Evolutionary conservation across 2,888 invertebrate species (phyloP), one percentile per base, ranked within the genome.

Genomic region (Embidobia sp.): DNA sequence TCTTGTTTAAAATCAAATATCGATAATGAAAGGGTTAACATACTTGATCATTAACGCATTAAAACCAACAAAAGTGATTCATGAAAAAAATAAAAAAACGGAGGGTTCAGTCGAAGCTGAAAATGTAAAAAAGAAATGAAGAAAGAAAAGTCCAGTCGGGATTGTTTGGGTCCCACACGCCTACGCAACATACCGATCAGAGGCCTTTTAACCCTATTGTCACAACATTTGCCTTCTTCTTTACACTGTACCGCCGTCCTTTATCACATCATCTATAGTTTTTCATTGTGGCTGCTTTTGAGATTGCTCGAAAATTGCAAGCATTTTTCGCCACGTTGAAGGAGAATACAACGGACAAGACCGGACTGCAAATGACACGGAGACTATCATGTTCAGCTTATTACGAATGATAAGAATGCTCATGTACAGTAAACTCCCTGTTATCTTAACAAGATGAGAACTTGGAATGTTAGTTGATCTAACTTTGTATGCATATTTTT

Each of bases 221-320:
- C 84, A 84, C 84, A 80, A 83, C 84, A 83, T 84, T 84, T 81
- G 79, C 81, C 83, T 82, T 82, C 82, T 80, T 82, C 80, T 84
- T 80, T 79, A 69, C 70, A 26, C 63, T 55, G 16, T 55, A 61
- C 46, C 35, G 40, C 19, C 46, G 11, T 55, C 33, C 57, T 64
- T 64, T 53, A 72, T 73, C 55, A 27, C 26, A n/a, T 11, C 44
- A 72, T 72, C 53, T 37, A n/a, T n/a, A 53, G 40, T 53, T 55
- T 57, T 53, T 72, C 53, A 48, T 72, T 48, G 26, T 61, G 15
- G 29, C 61, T 29, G 57, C 53, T 37, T 59, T 69, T 40, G 16
- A 49, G 48, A 46, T 44, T 46, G 15, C 13, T 46, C 27, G 35
- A 33, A 59, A 61, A 48, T 11, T 1, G 22, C 16, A 13, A 19